These are phyloP conservation scores for Helarctos malayanus DNA, from an alignment of 2,797 vertebrate species.

Conservation along the genomic window DNA sequence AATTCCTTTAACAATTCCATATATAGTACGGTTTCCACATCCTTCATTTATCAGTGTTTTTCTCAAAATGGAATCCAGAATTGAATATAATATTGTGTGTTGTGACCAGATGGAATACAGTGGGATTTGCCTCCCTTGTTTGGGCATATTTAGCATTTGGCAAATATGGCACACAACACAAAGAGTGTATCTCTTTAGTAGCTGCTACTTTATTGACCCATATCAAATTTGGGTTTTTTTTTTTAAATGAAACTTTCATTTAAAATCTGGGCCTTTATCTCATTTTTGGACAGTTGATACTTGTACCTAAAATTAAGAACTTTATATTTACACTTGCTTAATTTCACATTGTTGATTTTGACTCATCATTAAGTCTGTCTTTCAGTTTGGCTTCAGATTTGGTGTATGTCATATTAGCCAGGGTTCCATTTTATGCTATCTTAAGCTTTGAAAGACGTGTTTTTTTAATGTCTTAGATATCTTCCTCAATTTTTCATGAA, in stretches of 20 bases:
- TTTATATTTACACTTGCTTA: not conserved
- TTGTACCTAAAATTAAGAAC: slow-evolving; percentile 20
- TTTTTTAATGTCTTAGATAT: not conserved
- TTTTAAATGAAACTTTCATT: not conserved
- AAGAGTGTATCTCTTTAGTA: not conserved
- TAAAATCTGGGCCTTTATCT: not conserved
- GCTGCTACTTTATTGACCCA: not conserved
- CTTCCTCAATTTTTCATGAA: not conserved
- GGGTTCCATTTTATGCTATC: not conserved
- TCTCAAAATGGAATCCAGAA: slow-evolving; percentile 25
- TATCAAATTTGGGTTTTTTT: not conserved
- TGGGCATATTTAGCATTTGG: not conserved
- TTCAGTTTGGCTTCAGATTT: slow-evolving; percentile 28
- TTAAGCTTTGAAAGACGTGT: not conserved
- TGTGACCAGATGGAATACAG: not conserved
- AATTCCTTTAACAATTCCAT: not conserved
- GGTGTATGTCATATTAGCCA: not conserved
- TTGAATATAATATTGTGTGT: not conserved
- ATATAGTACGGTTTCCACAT: not conserved
- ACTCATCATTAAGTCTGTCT: not conserved
- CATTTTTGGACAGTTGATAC: not conserved
- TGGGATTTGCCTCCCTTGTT: not conserved
- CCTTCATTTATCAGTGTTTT: slow-evolving; percentile 20
- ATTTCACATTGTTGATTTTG: not conserved
- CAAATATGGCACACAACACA: not conserved